Evolutionary conservation across 2,888 invertebrate genomes (phyloP).

Genomic region (Helicoverpa assulta): DNA sequence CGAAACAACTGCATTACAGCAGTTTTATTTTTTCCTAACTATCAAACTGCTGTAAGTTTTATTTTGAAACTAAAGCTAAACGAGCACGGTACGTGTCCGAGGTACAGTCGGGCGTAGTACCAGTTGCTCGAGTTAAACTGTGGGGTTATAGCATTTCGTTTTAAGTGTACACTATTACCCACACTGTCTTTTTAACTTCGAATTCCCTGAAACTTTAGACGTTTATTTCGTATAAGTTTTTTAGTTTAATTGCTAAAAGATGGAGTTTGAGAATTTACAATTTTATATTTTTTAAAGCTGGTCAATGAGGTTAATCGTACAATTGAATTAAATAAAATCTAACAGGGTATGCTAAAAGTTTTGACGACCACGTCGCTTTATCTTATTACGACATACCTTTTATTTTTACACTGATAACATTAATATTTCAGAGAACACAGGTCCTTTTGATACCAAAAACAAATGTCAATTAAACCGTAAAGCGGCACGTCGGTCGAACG

Average conservation of each 20-base stretch:
- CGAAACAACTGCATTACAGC: slow-evolving; percentile 34
- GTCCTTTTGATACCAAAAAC: slow-evolving; percentile 38
- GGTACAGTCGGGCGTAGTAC: slow-evolving; percentile 49
- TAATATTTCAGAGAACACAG: slow-evolving; percentile 24
- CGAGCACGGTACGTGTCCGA: slow-evolving; percentile 59
- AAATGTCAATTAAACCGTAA: slow-evolving; percentile 62
- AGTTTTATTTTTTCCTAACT: slow-evolving; percentile 43
- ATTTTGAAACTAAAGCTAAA: slow-evolving; percentile 59
- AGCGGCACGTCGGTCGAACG: slow-evolving; percentile 56
- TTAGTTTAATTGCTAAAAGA: slow-evolving; percentile 12
- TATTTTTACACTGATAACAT: slow-evolving; percentile 24
- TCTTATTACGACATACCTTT: slow-evolving; percentile 4
- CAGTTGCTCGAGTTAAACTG: slow-evolving; percentile 60
- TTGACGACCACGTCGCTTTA: not conserved
- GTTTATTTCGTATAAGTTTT: slow-evolving; percentile 29
- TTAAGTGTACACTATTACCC: slow-evolving; percentile 54
- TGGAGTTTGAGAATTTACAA: slow-evolving; percentile 4
- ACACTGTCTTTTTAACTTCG: slow-evolving; percentile 43
- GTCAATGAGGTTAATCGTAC: slow-evolving; percentile 15
- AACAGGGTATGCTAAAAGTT: not conserved
- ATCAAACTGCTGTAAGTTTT: slow-evolving; percentile 56
- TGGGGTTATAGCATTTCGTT: slow-evolving; percentile 52
- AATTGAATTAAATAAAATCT: slow-evolving; percentile 12
- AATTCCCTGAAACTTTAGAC: slow-evolving; percentile 43
- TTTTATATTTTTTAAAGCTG: slow-evolving; percentile 4